Base-by-base conservation (phyloP, 2,113 vertebrate genomes). In the Brachionichthys hirsutus region DNA sequence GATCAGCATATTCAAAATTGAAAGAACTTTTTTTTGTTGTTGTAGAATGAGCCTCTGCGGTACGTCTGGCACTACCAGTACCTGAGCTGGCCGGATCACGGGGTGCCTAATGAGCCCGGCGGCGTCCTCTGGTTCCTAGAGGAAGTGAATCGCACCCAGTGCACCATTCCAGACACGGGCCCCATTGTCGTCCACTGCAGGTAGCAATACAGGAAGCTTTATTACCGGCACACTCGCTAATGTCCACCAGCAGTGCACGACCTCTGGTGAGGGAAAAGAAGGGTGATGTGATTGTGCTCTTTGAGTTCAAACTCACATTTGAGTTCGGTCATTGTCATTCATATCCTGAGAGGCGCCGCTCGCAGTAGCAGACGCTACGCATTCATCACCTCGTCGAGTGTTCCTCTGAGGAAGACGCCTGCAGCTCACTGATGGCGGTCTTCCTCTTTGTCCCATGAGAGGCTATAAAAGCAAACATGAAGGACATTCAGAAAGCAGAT, bases 31-130 rank as follows among this genome's bases (percentile, higher is more conserved):
- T 18, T 36, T 19, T 70, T 9, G 13, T 54, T 2, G 5, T 41
- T 75, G 6, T 64, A 95, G 94, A 90, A 89, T 5, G 92, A 92
- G 68, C 73, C 59, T 3, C 78, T 81, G 1, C 80, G 92, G 20
- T 87, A 83, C 62, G 92, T 94, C 70, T 94, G 89, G 90, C 94
- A 96, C 72, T 95, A 90, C 58, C 95, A 95, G 89, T 94, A 95
- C 77, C 90, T 94, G 45, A 93, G 93, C 77, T 94, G 95, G 95
- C 95, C 93, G 0, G 94, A 95, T 77, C 93, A 95, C 0, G 93
- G 94, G 0, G 95, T 95, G 16, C 94, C 94, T 16, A 93, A 92
- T 0, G 93, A 95, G 64, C 94, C 93, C 0, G 91, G 92, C 0
- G 93, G 92, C 0, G 93, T 94, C 12, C 90, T 95, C 8, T 90